Base-by-base conservation (phyloP, 2,888 invertebrate species). In the Koerneria pararmatus region DNA sequence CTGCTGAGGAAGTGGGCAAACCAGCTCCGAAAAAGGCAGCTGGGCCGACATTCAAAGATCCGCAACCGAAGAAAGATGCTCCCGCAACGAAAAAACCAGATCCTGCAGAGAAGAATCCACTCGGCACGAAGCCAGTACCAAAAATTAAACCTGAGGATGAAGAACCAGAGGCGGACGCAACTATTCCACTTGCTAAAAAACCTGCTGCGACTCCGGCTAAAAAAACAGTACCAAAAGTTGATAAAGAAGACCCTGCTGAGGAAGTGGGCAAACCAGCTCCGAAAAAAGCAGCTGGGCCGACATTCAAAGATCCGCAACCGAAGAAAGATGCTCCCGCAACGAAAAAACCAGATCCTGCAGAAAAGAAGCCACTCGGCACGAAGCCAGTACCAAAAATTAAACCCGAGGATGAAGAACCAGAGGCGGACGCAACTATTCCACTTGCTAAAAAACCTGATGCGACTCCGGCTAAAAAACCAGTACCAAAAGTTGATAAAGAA, bases 41-140 rank as follows among this genome's bases (percentile, higher is more conserved):
- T 22, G 62, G 62, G 1, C 62, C 62, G 3, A 62, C 49, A 35
- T 62, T 51, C 49, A 62, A 62, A 41, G 51, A 62, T 34, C 51
- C 51, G n/a, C n/a, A n/a, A n/a, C n/a, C n/a, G n/a, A n/a, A n/a
- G n/a, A n/a, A n/a, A n/a, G n/a, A n/a, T n/a, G n/a, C n/a, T n/a
- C n/a, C n/a, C n/a, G n/a, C n/a, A n/a, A n/a, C n/a, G 2, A n/a
- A n/a, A n/a, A n/a, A n/a, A n/a, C n/a, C 46, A 22, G 61, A 61
- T 8, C 34, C 62, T 6, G 6, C 49, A 6, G 51, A 62, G 49
- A 51, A 48, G 34, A 62, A 51, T 4, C 62, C 51, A 1, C 51
- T 51, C 4, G 51, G 35, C 19, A 49, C 49, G 2, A 62, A 51
- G 32, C 15, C n/a, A n/a, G n/a, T n/a, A n/a, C n/a, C n/a, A n/a